Percentiles rank a stretch among this genome's conserved stretches.
phyloP scores from a whole-genome alignment of 1,140 invertebrate genomes.

The Ceratoteleas bidentatus region DNA sequence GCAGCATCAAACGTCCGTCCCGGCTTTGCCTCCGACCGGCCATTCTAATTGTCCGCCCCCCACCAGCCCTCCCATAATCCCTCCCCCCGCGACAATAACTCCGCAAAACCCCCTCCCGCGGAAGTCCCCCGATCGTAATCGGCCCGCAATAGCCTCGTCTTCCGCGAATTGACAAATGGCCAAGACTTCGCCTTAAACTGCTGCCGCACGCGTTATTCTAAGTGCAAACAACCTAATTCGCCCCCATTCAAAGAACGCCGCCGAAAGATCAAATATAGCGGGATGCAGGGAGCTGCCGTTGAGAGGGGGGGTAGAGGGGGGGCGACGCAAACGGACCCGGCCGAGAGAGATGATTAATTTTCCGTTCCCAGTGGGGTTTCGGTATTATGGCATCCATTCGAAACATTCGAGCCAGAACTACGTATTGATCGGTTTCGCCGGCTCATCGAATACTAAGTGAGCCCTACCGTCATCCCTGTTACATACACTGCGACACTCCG shows the following conservation, averaged over 20 bases:
- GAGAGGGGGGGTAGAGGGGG: conserved; percentile 44
- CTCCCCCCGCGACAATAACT: too few species aligned
- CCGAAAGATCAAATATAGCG: conserved; percentile 58
- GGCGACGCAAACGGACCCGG: conserved; percentile 24
- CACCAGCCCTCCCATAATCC: too few species aligned
- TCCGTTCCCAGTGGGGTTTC: conserved; percentile 69
- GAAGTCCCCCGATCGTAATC: too few species aligned
- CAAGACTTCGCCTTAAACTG: conserved; percentile 18
- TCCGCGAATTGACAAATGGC: conserved; percentile 31
- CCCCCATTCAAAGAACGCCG: conserved; percentile 53
- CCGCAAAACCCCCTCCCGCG: too few species aligned
- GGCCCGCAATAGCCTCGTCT: not conserved
- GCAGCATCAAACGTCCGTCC: too few species aligned
- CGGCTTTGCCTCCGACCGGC: too few species aligned
- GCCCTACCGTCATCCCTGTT: conserved; percentile 72
- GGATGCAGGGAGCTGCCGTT: conserved; percentile 24
- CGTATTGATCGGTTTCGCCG: conserved; percentile 76
- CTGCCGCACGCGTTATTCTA: conserved; percentile 42
- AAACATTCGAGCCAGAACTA: conserved; percentile 74
- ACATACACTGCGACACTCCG: conserved; percentile 72
- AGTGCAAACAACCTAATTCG: conserved; percentile 58
- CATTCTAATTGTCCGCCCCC: too few species aligned
- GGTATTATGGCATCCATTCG: conserved; percentile 72
- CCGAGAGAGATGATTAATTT: conserved; percentile 71
- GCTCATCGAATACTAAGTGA: conserved; percentile 76